Percentiles rank a stretch among this genome's conserved stretches.
These are phyloP conservation scores for Connochaetes taurinus DNA, from an alignment of 2,113 vertebrate genomes.

Conservation along the genomic window DNA sequence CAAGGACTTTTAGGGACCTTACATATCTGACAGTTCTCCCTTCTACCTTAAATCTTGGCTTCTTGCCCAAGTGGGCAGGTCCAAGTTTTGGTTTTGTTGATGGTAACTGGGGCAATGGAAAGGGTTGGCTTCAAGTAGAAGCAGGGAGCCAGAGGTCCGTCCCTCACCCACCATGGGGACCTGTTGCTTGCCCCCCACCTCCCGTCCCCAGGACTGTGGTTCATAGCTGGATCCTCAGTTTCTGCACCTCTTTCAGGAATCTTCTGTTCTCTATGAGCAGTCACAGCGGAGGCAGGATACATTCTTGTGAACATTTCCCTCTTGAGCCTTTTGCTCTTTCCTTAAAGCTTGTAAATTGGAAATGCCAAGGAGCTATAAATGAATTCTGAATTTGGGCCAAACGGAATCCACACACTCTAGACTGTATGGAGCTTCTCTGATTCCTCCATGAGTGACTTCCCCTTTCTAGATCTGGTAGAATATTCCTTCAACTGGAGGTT, in stretches of 20 bases:
- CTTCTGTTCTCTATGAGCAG: neutral
- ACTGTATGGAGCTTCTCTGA: neutral
- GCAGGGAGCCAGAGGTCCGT: neutral
- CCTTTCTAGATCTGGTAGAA: neutral
- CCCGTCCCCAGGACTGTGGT: neutral
- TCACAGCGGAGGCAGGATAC: neutral
- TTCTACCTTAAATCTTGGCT: neutral
- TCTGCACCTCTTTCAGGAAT: neutral
- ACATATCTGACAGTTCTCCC: neutral
- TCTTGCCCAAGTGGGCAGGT: neutral
- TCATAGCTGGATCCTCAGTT: neutral
- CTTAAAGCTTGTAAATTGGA: neutral
- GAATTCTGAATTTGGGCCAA: neutral
- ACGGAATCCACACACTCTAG: neutral
- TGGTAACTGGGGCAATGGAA: neutral
- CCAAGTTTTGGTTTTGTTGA: neutral
- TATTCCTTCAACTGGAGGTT: neutral
- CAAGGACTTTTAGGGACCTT: neutral
- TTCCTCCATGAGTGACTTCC: neutral
- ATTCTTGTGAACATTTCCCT: neutral
- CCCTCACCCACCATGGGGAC: neutral
- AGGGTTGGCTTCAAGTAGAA: neutral
- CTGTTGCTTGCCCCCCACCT: neutral
- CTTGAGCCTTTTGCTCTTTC: neutral
- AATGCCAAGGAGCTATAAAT: neutral